Conservation (phyloP, 2,888 invertebrate genomes). For the Machimus atricapillus region DNA sequence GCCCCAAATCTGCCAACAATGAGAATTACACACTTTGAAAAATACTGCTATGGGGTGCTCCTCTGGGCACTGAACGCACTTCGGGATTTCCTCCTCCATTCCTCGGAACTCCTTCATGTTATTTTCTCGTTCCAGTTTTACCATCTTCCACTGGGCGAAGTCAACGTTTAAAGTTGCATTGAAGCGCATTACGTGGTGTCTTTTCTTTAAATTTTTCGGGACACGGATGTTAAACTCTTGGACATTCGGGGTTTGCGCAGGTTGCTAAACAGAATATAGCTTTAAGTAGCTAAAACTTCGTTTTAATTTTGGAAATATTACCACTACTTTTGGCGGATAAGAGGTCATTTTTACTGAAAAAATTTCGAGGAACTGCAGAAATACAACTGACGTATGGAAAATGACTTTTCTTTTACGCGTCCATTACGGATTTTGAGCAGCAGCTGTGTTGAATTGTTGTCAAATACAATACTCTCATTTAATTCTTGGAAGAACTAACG, state of each 20-base stretch:
- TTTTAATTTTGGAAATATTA: too few species aligned
- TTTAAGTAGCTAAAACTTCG: too few species aligned
- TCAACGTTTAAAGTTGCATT: conserved; percentile 87
- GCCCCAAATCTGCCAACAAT: conserved; percentile 78
- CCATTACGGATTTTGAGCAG: too few species aligned
- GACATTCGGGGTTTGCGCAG: conserved; percentile 61
- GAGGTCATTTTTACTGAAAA: too few species aligned
- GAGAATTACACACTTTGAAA: not conserved
- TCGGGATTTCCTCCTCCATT: conserved; percentile 88
- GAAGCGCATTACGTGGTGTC: conserved; percentile 89
- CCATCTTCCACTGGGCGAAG: conserved; percentile 85
- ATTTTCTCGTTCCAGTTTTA: conserved; percentile 93
- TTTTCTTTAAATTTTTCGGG: conserved; percentile 81
- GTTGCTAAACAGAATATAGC: not conserved
- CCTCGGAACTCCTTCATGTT: conserved; percentile 91
- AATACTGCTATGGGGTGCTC: too few species aligned
- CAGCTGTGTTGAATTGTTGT: too few species aligned
- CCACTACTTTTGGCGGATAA: too few species aligned
- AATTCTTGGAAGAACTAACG: too few species aligned
- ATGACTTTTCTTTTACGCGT: too few species aligned
- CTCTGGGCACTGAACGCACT: conserved; percentile 69
- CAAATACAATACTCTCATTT: too few species aligned
- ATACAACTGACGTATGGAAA: too few species aligned
- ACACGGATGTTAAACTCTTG: conserved; percentile 85
- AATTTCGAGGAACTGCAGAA: too few species aligned